These are phyloP conservation scores for Platysternon megacephalum DNA, from an alignment of 2,113 vertebrate species.

Conservation along the genomic window DNA sequence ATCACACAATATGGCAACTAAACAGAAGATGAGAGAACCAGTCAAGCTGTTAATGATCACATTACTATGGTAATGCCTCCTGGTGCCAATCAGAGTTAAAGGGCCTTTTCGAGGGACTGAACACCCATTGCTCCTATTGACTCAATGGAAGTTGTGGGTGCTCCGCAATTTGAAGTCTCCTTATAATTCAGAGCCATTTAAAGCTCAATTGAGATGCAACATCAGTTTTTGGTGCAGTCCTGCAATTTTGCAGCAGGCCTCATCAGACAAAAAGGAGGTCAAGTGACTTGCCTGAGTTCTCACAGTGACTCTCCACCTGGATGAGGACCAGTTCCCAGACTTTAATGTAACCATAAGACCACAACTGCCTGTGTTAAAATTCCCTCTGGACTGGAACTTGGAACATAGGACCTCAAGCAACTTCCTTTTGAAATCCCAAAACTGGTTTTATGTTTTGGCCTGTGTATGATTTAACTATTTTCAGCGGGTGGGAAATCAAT, in stretches of 20 bases:
- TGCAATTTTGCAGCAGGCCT: neutral
- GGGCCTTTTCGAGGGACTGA: neutral
- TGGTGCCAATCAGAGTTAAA: neutral
- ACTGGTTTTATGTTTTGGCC: conserved; percentile 41
- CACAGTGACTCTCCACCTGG: neutral
- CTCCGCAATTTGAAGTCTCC: neutral
- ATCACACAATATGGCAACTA: neutral
- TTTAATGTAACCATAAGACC: neutral
- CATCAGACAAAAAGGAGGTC: neutral
- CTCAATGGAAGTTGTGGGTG: neutral
- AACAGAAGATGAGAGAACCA: neutral
- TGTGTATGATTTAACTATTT: neutral
- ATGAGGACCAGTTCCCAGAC: conserved; percentile 14
- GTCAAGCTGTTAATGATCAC: neutral
- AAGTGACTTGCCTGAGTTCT: neutral
- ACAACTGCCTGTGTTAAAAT: neutral
- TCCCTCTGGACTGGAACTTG: conserved; percentile 10
- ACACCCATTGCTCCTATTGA: neutral
- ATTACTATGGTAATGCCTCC: neutral
- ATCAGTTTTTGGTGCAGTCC: neutral
- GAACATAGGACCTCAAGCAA: conserved; percentile 1
- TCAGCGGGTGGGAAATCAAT: neutral
- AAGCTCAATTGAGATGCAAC: neutral
- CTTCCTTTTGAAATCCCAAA: conserved; percentile 42
- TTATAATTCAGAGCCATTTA: neutral